These are phyloP conservation scores for Ypsolopha sequella DNA, from an alignment of 2,888 invertebrate species.

Conservation along the genomic window DNA sequence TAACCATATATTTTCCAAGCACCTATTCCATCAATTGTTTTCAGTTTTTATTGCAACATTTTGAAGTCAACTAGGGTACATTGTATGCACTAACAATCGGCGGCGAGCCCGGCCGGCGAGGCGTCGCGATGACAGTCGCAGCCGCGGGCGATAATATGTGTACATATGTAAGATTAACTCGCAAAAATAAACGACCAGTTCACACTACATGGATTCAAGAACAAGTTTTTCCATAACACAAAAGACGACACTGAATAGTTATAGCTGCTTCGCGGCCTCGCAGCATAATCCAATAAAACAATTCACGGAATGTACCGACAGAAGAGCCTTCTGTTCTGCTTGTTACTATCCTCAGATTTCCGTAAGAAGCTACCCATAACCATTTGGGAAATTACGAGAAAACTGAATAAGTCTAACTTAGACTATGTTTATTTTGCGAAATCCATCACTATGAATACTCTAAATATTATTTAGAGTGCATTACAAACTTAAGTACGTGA, in stretches of 20 bases:
- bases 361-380: too few relatives aligned
- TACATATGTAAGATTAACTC: constrained; percentile 72
- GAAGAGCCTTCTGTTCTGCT: constrained; percentile 7
- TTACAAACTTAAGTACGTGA: constrained; percentile 6
- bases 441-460: too few relatives aligned
- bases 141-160: constrained; percentile 63
- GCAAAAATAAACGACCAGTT: constrained; percentile 69
- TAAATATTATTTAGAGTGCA: too few relatives aligned
- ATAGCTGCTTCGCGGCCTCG: constrained; percentile 67
- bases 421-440: background rate
- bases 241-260: constrained; percentile 72
- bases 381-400: too few relatives aligned
- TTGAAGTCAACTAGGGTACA: constrained; percentile 19
- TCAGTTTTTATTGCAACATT: too few relatives aligned
- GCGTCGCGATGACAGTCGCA: constrained; percentile 46
- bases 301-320: constrained; percentile 64
- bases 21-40: too few relatives aligned
- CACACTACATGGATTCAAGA: constrained; percentile 71
- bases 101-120: constrained; percentile 20
- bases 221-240: constrained; percentile 72
- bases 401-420: background rate
- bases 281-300: constrained; percentile 71
- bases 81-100: constrained; percentile 50
- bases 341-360: too few relatives aligned
- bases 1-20: too few relatives aligned